A percentile compares a stretch with the other conserved stretches of the same genome.
Conservation (phyloP, 2,113 vertebrate species). For the Gnathonemus longibarbis region DNA sequence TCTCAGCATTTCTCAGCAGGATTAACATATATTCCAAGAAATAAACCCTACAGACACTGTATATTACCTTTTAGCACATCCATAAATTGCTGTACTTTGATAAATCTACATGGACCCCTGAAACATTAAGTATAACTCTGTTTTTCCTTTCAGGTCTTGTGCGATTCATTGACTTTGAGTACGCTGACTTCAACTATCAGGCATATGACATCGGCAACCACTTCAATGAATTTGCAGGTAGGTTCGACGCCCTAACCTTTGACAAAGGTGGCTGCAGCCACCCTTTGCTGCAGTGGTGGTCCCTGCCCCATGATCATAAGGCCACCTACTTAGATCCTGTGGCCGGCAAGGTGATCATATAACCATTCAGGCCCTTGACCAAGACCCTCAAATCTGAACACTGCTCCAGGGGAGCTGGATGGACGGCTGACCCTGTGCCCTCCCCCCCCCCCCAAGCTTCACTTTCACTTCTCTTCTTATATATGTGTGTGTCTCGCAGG, state of each 20-base stretch:
- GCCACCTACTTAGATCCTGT: neutral
- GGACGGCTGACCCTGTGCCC: neutral
- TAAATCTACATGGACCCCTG: neutral
- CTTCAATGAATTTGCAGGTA: slow-evolving; percentile 35
- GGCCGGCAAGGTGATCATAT: neutral
- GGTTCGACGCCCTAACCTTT: neutral
- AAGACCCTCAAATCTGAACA: neutral
- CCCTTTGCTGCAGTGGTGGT: neutral
- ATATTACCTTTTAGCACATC: neutral
- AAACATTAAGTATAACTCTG: neutral
- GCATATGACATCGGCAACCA: slow-evolving; percentile 34
- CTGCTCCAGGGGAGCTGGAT: neutral
- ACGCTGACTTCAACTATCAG: slow-evolving; percentile 31
- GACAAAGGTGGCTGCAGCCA: neutral
- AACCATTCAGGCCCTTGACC: neutral
- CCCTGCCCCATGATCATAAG: neutral
- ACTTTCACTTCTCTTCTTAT: neutral
- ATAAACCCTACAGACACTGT: neutral
- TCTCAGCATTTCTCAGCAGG: neutral
- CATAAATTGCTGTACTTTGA: neutral
- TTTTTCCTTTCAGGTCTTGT: slow-evolving; percentile 16
- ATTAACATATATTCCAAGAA: neutral
- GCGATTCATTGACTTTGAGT: slow-evolving; percentile 34
- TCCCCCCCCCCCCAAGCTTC: neutral
- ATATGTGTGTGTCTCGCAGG: neutral